These are phyloP conservation scores for Microplitis demolitor DNA, from an alignment of 1,140 invertebrate genomes.

Conservation along the genomic window DNA sequence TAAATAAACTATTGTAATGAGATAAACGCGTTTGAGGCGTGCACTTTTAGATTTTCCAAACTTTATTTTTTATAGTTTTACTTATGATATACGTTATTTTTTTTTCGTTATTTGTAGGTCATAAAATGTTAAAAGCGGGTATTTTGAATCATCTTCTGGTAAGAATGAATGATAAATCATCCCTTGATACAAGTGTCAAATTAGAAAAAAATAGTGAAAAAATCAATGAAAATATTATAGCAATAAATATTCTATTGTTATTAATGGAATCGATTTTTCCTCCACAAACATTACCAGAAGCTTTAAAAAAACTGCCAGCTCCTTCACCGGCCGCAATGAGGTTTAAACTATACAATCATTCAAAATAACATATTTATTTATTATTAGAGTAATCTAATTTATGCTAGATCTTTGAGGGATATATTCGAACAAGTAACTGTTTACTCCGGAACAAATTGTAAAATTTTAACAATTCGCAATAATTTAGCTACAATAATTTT, in stretches of 20 bases:
- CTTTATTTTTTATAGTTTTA: background rate
- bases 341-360: slow-evolving; percentile 29
- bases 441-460: slow-evolving; percentile 17
- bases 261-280: slow-evolving; percentile 36
- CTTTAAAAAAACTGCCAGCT: slow-evolving; percentile 15
- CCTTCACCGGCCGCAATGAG: slow-evolving; percentile 37
- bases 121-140: slow-evolving; percentile 41
- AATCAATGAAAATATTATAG: slow-evolving; percentile 25
- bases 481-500: slow-evolving; percentile 46
- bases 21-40: no score
- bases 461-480: slow-evolving; percentile 40
- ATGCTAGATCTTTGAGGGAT: slow-evolving; percentile 41
- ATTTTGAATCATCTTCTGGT: slow-evolving; percentile 38
- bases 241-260: slow-evolving; percentile 40
- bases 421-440: slow-evolving; percentile 37
- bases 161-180: slow-evolving; percentile 37
- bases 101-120: slow-evolving; percentile 33
- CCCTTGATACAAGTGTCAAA: slow-evolving; percentile 1
- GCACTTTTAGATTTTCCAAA: no score
- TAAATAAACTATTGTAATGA: no score
- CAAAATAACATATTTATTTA: background rate
- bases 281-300: background rate
- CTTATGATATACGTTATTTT: background rate
- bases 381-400: background rate
- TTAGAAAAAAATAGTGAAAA: slow-evolving; percentile 23